Evolutionary conservation across 2,888 invertebrate genomes (phyloP).

Genomic region (Eupsilia transversa): DNA sequence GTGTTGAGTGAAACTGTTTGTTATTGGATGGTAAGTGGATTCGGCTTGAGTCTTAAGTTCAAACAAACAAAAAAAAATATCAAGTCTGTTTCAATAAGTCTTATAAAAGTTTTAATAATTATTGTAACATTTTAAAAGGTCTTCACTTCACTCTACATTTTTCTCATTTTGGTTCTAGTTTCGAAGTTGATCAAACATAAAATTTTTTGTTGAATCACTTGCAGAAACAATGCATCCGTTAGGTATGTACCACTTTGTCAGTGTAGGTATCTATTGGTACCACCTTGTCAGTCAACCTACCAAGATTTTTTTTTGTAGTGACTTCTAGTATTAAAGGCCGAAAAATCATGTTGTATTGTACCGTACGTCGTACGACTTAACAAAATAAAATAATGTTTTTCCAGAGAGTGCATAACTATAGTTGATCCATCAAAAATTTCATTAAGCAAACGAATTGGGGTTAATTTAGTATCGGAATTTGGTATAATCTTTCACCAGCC

Average conservation of each 20-base stretch:
- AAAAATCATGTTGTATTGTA: not conserved
- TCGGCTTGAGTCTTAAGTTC: slow-evolving; percentile 3
- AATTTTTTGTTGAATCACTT: not conserved
- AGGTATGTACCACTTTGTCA: not conserved
- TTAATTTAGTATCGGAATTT: not conserved
- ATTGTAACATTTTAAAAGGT: not conserved
- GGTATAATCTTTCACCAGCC: not conserved
- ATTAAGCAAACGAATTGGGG: too few species aligned
- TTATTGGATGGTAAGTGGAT: not conserved
- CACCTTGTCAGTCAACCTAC: not conserved
- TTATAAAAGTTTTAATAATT: not conserved
- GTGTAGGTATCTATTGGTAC: not conserved
- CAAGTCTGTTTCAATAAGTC: too few species aligned
- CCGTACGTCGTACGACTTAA: too few species aligned
- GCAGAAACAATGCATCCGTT: not conserved
- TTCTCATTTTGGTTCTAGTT: not conserved
- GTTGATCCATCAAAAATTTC: not conserved
- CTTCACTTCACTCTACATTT: not conserved
- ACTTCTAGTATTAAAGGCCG: not conserved
- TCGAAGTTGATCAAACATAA: not conserved
- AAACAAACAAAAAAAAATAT: not conserved
- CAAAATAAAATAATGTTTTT: too few species aligned
- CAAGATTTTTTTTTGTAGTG: slow-evolving; percentile 1
- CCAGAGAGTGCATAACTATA: not conserved
- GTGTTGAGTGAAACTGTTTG: not conserved